Evolutionary conservation across 2,888 invertebrate species (phyloP).

Genomic region (Automeris io): DNA sequence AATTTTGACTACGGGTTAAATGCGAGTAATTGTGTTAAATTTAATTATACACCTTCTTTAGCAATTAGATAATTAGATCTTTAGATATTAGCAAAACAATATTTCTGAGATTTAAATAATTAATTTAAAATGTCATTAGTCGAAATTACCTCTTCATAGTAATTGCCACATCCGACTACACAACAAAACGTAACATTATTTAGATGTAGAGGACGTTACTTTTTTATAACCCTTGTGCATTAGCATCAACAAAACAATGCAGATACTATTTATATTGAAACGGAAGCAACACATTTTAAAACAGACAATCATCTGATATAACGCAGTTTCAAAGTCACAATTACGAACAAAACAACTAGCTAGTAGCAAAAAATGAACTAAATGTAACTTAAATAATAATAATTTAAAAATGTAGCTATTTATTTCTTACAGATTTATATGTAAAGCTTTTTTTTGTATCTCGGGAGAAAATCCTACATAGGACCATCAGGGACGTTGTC

Average conservation of each 20-base stretch:
- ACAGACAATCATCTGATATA: constrained; percentile 11
- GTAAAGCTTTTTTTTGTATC: too few species aligned
- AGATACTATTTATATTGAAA: constrained; percentile 28
- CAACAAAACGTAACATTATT: constrained; percentile 34
- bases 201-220: constrained; percentile 39
- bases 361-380: not conserved
- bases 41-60: too few species aligned
- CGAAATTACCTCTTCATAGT: not conserved
- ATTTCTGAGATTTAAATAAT: too few species aligned
- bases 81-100: too few species aligned
- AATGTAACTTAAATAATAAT: too few species aligned
- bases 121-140: not conserved
- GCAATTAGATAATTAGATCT: too few species aligned
- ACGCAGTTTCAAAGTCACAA: constrained; percentile 3
- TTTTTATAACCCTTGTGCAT: constrained; percentile 31
- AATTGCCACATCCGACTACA: constrained; percentile 23
- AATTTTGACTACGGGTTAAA: too few species aligned
- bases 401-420: too few species aligned
- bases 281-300: constrained; percentile 44
- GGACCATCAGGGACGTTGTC: too few species aligned
- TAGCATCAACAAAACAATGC: constrained; percentile 36
- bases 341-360: not conserved
- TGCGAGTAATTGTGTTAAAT: too few species aligned
- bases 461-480: too few species aligned
- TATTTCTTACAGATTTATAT: too few species aligned